Base-by-base conservation (phyloP, 2,797 vertebrate species). In the Poliocrania exsul region DNA sequence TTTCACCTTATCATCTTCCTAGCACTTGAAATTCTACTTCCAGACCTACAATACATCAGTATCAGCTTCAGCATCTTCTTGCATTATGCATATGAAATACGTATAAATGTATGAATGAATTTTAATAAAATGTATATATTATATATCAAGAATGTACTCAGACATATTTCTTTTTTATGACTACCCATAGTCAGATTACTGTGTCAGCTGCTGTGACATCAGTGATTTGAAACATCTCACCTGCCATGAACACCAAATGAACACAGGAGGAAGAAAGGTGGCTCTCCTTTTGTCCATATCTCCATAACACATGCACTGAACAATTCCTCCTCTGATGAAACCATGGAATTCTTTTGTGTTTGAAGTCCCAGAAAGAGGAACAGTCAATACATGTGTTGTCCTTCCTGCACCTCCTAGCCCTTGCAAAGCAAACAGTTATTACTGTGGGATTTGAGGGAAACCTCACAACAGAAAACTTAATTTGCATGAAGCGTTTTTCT, bases 331-430 rank as follows among this genome's bases (percentile, higher is more conserved):
- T 35, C 40, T 70, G 42, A 40, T 49, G 15, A 56, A 80, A n/a
- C 5, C 23, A 3, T 6, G 23, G 25, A 60, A 33, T 11, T 31
- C 0, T 67, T 54, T 69, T 49, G 69, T 49, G 15, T n/a, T 35
- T 31, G 33, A 21, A 65, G 18, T 1, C 24, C 13, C 35, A 46
- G 60, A 35, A 71, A 64, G 60, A 58, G 25, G 46, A 64, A 3
- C 26, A 29, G 13, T 9, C 37, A 42, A 3, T 5, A 10, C n/a
- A 31, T 8, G 3, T 1, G 1, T 9, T 5, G 8, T 31, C 31
- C 44, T 62, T 62, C 79, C 70, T 13, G 18, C 25, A 5, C 2
- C 6, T 61, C 60, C 56, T 60, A 50, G 57, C 24, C 33, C 19
- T 80, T 58, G 38, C 33, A 50, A 37, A 67, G 21, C 4, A 10